Evolutionary conservation across 2,888 invertebrate species (phyloP), one percentile per base, ranked within the genome.

Genomic region (Drosophila meridionalis): DNA sequence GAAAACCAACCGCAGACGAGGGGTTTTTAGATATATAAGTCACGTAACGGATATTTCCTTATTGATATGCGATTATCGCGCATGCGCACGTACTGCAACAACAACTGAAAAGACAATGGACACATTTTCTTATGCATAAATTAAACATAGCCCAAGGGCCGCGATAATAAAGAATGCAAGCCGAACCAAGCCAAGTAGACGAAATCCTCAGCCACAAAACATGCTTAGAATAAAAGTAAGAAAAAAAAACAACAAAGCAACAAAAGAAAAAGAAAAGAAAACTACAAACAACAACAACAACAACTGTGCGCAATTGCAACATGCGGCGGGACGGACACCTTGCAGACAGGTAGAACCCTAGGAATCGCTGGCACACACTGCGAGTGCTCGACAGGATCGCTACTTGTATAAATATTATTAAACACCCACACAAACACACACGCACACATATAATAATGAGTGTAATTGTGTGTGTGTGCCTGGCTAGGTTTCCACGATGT

Each of bases 31-130:
- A 87, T 89, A 89, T 89, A 91, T 91, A 90, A 91, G 91, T 92
- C 91, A 92, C 91, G 91, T 92, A 92, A 92, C 91, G 91, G 91
- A 92, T 92, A 92, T 92, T 91, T 92, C 90, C 91, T 90, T 87
- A 92, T 92, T 92, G 91, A 89, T 90, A 92, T 92, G 90, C 92
- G 87, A 90, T 91, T 85, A 90, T 86, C 91, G 91, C 88, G 83
- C 85, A 87, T 89, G 88, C 85, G 74, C 90, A 87, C 90, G 89
- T 90, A 83, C 73, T 64, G 60, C 70, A 83, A 36, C 65, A 64
- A 70, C 65, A 61, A 67, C 64, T 48, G 50, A 59, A 76, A 83
- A 87, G 88, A 89, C 89, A 89, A 83, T 90, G 90, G 74, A 73
- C 45, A 89, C 82, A 79, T 69, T 88, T 78, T 82, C 72, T 73